Conservation (phyloP, 1,140 invertebrate genomes). For the Periplaneta americana region DNA sequence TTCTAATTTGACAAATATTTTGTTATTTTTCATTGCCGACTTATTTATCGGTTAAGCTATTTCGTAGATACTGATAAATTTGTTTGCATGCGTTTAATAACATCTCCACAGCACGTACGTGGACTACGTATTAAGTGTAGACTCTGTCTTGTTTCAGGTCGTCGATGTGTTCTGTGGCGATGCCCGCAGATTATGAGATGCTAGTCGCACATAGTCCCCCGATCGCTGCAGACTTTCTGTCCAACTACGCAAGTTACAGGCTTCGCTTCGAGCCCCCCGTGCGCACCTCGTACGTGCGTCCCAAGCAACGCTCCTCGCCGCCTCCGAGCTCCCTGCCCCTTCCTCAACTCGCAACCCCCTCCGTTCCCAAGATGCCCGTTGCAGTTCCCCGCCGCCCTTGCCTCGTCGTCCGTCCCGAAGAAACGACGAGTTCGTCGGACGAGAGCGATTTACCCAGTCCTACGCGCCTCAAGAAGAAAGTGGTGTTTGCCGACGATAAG, state of each 20-base stretch:
- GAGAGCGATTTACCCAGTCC: conserved; percentile 36
- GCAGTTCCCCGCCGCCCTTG: conserved; percentile 38
- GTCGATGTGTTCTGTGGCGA: conserved; percentile 20
- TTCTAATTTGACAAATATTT: no score
- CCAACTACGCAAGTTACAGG: conserved; percentile 45
- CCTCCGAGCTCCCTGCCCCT: conserved; percentile 33
- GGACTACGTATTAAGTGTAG: no score
- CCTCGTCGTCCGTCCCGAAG: conserved; percentile 37
- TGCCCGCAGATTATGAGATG: conserved; percentile 36
- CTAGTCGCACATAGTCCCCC: conserved; percentile 62
- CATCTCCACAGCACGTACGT: no score
- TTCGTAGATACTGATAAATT: no score
- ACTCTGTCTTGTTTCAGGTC: conserved; percentile 11
- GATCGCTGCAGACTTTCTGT: conserved; percentile 50
- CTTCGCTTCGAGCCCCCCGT: conserved; percentile 26
- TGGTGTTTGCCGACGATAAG: conserved; percentile 91
- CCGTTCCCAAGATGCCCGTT: conserved; percentile 21
- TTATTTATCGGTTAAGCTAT: no score
- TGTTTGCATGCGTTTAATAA: no score
- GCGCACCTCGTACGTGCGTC: conserved; percentile 32
- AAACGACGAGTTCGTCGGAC: conserved; percentile 23
- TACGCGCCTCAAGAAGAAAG: conserved; percentile 66
- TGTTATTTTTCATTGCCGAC: no score
- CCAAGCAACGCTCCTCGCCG: conserved; percentile 33
- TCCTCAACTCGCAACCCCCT: conserved; percentile 24